Base-by-base conservation (phyloP, 2,797 vertebrate species). In the Thaleichthys pacificus region DNA sequence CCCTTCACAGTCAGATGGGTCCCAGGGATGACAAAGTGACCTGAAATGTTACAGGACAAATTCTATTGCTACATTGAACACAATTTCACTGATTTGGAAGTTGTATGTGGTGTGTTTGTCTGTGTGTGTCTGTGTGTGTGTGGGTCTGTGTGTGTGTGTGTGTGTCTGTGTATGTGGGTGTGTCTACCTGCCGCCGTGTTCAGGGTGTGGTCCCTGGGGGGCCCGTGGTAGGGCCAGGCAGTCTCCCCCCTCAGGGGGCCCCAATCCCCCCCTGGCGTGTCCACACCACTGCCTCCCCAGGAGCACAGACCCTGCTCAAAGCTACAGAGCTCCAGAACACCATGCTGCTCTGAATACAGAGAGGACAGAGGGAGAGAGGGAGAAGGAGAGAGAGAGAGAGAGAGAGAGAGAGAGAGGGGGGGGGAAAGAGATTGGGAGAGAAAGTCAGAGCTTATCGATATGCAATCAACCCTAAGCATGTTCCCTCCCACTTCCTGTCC, bases 231-330 rank as follows among this genome's bases (percentile, higher is more conserved):
- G 0, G 91, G 87, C 89, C 89, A 92, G 24, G 80, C 87, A 0
- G 87, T 71, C 51, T 83, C 78, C 61, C 90, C 93, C 38, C 0
- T 82, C 28, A 47, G 76, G 51, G 4, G 28, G 0, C 21, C 88
- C 93, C 93, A 94, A 3, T 82, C 78, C n/a, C 73, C 68, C 74
- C 70, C 85, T 4, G 82, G 74, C 6, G 77, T 61, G 73, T 88
- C 82, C 77, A 80, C 72, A 0, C 85, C 77, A 26, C 79, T 91
- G 4, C 60, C 26, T 0, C 67, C 77, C 93, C 93, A 94, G 22
- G 78, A 90, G 66, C 93, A 93, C 73, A 91, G 82, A 51, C 92
- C 91, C 14, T 86, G 79, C 68, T 94, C 93, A 64, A 94, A 93
- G 82, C 86, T 89, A 84, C 93, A 94, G 38, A 82, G 85, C 79